Evolutionary conservation across 2,113 vertebrate species (phyloP), one percentile per base, ranked within the genome.

Genomic region (Brachyhypopomus gauderio): DNA sequence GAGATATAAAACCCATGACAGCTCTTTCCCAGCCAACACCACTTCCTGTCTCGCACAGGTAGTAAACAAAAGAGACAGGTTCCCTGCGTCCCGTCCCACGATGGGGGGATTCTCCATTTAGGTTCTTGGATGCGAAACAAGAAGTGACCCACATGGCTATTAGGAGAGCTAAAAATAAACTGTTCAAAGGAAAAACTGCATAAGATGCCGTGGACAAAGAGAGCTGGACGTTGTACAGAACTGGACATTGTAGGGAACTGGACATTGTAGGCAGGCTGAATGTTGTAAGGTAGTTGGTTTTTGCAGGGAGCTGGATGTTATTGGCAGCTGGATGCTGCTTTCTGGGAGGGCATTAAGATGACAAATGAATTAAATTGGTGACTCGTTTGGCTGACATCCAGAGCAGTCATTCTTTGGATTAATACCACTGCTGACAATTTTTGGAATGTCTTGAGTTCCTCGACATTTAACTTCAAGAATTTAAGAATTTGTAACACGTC

Each of bases 11-110:
- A 66, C 8, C 27, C 66, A 67, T 41, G 23, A 5, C 76, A 62
- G 16, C n/a, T n/a, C 56, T 72, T 86, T 85, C 82, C 79, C 70
- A 83, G 75, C 70, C 70, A 76, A 79, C 38, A 72, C 64, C 75
- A 77, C 72, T 85, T 88, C 84, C 75, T 83, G 75, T 80, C 78
- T 73, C 59, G 63, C 20, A 79, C 78, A 84, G 70, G 80, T 83
- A 84, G 64, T 4, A 36, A 74, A 78, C 62, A 83, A 79, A 79
- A 74, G 75, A 58, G 64, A 23, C 20, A 67, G 36, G 34, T 76
- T 59, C 56, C 74, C 74, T 4, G 58, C 56, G 64, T 34, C 72
- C 67, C 64, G 56, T 30, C 16, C 67, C 71, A 58, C n/a, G 6
- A 38, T 55, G 56, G n/a, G 25, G 41, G 27, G 5, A 83, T 77